These are phyloP conservation scores for Stegodyphus dumicola DNA, from an alignment of 1,140 invertebrate genomes.

Conservation along the genomic window DNA sequence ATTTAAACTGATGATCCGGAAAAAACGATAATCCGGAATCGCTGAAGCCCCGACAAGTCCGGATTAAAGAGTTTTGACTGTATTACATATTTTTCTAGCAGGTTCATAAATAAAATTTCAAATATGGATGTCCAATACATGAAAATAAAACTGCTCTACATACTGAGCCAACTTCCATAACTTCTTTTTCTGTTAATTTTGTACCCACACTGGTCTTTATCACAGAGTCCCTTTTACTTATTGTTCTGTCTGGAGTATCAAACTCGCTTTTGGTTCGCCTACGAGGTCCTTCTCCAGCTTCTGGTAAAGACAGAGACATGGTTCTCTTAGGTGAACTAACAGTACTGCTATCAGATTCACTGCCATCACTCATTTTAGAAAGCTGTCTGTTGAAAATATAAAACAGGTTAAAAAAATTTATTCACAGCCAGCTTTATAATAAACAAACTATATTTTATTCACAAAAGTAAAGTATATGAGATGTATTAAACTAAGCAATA, in stretches of 20 bases:
- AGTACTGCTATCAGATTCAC: conserved; percentile 11
- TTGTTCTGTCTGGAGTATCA: neutral
- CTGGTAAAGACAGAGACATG: neutral
- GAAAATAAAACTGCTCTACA: neutral
- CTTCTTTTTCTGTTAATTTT: conserved; percentile 47
- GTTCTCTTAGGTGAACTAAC: neutral
- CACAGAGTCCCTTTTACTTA: neutral
- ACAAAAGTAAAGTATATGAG: no score
- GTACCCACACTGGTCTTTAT: neutral
- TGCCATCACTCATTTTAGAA: conserved; percentile 28
- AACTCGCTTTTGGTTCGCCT: neutral
- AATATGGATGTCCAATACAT: no score
- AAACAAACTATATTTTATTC: no score
- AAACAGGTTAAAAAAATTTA: no score
- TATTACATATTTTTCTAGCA: no score
- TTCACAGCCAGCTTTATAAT: no score
- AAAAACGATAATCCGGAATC: no score
- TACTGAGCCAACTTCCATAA: conserved; percentile 49
- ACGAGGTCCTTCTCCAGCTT: conserved; percentile 16
- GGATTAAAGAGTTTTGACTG: no score
- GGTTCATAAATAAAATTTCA: no score
- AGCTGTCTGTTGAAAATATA: conserved; percentile 37
- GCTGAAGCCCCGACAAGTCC: no score
- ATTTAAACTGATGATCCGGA: no score
- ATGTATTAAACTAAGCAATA: no score